Percentiles rank a stretch among this genome's conserved stretches.
phyloP scores from a whole-genome alignment of 2,888 invertebrate genomes.

The Drosophila crucigera region DNA sequence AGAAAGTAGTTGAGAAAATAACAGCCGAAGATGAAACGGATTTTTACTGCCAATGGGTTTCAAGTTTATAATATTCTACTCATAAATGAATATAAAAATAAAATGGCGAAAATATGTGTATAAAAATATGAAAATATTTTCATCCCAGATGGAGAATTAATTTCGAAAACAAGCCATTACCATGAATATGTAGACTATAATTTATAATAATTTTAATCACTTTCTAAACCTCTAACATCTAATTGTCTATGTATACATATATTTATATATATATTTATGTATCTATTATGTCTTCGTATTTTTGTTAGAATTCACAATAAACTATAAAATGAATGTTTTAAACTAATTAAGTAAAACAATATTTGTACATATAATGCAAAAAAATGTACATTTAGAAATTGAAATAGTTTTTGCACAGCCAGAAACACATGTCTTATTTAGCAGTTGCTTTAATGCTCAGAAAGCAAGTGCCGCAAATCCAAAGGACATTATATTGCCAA shows the following conservation, averaged over 20 bases:
- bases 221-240: rapidly evolving
- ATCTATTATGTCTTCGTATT: neutral
- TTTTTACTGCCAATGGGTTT: neutral
- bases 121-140: neutral
- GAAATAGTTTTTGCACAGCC: neutral
- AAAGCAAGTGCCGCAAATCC: conserved; percentile 14
- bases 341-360: conserved; percentile 38
- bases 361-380: neutral
- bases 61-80: neutral
- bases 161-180: neutral
- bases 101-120: rapidly evolving
- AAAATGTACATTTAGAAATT: neutral
- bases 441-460: conserved; percentile 20
- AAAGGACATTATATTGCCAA: conserved; percentile 12
- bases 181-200: neutral
- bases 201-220: neutral
- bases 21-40: neutral
- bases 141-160: neutral
- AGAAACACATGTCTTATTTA: conserved; percentile 26
- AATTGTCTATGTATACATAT: no score
- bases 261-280: no score
- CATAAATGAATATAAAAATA: neutral
- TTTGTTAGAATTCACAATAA: neutral
- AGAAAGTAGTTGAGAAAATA: neutral
- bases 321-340: conserved; percentile 1